Base-by-base conservation (phyloP, 1,140 invertebrate genomes). In the Aphidius gifuensis region DNA sequence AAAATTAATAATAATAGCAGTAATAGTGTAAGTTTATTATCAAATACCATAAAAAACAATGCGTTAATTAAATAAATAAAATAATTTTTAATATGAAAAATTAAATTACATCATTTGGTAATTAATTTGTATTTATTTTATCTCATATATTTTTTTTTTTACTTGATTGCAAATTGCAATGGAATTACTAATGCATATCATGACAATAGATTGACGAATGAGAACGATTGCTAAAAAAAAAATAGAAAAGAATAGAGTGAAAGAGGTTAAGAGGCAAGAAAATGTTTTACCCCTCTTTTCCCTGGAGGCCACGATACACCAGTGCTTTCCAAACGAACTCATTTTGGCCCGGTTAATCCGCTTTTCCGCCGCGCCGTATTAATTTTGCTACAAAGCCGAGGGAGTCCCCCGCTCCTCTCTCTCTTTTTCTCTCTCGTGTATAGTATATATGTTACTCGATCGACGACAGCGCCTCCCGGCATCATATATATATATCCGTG, bases 281-380 rank as follows among this genome's bases (percentile, higher is more conserved):
- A n/a, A 49, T 11, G 1, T 49, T 49, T 9, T 9, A 32, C 2
- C 23, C 23, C 23, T 32, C 4, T 32, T 2, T 32, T 3, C 23
- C 23, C 23, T 32, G 4, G 23, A 32, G 23, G 23, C 9, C 47
- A 49, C 47, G 42, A n/a, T 40, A 43, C 53, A 21, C 38, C 43
- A 45, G 38, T 61, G 60, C 56, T 62, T 62, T 62, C 60, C 46
- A 66, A 66, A 61, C 65, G 65, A 64, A 64, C 49, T 61, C 59
- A 64, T 63, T 64, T 58, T 57, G 43, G 43, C 50, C 40, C 54
- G 57, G 65, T 58, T 66, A 66, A 66, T 66, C 65, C 65, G 65
- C 65, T 66, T 66, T 66, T 61, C 65, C 62, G 54, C 61, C 49
- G 47, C 58, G 59, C 54, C 62, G 65, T 66, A 66, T 64, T 66